phyloP scores from a whole-genome alignment of 2,797 vertebrate genomes.

The Borostomias antarcticus region DNA sequence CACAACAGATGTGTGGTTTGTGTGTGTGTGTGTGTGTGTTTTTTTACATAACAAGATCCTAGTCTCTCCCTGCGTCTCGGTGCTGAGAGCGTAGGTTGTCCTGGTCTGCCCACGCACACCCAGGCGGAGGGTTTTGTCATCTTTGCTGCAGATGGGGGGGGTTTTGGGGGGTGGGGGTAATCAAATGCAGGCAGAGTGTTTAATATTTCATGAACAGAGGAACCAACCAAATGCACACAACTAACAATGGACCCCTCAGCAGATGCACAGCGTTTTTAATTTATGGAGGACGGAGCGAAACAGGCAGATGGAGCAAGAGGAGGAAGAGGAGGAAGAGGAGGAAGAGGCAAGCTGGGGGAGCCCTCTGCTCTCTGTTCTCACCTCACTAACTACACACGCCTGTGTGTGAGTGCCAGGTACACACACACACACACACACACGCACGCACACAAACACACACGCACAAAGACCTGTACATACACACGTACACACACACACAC shows the following conservation, averaged over 20 bases:
- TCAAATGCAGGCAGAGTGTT: constrained; percentile 73
- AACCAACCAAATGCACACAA: constrained; percentile 73
- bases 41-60: constrained; percentile 48
- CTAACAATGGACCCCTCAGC: constrained; percentile 77
- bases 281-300: constrained; percentile 73
- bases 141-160: constrained; percentile 43
- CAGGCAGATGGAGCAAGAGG: constrained; percentile 77
- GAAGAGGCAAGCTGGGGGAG: constrained; percentile 75
- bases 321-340: constrained; percentile 77
- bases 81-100: constrained; percentile 32
- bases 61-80: constrained; percentile 21
- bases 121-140: constrained; percentile 52
- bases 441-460: no score
- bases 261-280: constrained; percentile 76
- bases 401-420: constrained; percentile 64
- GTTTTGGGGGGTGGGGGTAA: constrained; percentile 58
- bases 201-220: constrained; percentile 78
- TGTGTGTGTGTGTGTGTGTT: constrained; percentile 8
- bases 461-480: no score
- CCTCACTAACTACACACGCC: constrained; percentile 73
- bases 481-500: constrained; percentile 38
- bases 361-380: constrained; percentile 73
- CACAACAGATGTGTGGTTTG: constrained; percentile 66
- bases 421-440: constrained; percentile 37
- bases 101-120: constrained; percentile 1